Conservation (phyloP, 2,797 vertebrate species). For the Cebuella pygmaea region DNA sequence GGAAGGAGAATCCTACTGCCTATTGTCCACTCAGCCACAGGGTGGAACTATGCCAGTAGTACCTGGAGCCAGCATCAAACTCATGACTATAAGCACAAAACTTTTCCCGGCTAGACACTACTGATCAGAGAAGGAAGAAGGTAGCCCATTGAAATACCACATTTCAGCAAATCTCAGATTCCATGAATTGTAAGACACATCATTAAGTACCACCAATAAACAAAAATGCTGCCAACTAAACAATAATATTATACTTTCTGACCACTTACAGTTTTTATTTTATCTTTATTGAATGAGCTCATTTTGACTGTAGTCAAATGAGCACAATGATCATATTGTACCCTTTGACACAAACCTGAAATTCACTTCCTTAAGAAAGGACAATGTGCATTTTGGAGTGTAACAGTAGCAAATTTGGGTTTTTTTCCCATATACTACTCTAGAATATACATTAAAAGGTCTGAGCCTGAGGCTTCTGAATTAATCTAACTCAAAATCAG, state of each 20-base stretch:
- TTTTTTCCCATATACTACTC: neutral
- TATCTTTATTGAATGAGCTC: neutral
- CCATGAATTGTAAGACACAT: neutral
- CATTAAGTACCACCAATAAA: slow-evolving; percentile 3
- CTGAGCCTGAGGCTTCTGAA: neutral
- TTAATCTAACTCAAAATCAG: neutral
- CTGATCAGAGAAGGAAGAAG: neutral
- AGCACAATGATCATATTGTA: no score
- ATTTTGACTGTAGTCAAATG: neutral
- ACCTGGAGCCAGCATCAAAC: neutral
- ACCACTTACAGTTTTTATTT: slow-evolving; percentile 20
- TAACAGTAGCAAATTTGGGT: neutral
- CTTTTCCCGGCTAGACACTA: neutral
- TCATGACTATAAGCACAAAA: neutral
- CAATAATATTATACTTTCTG: neutral
- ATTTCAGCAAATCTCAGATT: neutral
- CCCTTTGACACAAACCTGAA: no score
- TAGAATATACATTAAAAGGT: neutral
- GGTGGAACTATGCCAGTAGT: neutral
- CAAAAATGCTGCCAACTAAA: neutral
- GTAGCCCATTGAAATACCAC: neutral
- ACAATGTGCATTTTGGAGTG: no score
- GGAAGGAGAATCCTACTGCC: neutral
- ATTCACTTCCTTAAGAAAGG: no score
- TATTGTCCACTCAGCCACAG: neutral